These are phyloP conservation scores for Sminthurinus signatus DNA, from an alignment of 1,140 invertebrate species.

Conservation along the genomic window DNA sequence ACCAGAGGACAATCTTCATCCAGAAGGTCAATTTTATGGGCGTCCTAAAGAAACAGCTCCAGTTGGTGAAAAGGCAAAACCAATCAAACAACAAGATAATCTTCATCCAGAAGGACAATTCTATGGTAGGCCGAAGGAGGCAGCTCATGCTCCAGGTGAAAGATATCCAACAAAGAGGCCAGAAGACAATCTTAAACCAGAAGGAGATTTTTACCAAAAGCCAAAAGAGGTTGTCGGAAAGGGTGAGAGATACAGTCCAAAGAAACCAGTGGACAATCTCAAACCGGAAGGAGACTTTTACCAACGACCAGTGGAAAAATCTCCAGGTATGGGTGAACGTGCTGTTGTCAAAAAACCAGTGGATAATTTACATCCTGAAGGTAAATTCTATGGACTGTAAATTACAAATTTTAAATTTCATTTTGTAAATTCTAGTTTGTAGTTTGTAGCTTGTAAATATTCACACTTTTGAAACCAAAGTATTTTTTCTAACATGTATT, in stretches of 20 bases:
- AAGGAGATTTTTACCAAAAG: constrained; percentile 49
- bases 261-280: constrained; percentile 51
- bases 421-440: constrained; percentile 51
- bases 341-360: constrained; percentile 49
- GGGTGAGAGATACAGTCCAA: constrained; percentile 45
- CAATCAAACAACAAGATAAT: constrained; percentile 50
- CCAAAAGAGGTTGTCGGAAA: constrained; percentile 17
- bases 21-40: constrained; percentile 51
- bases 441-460: constrained; percentile 44
- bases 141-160: constrained; percentile 17
- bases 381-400: constrained; percentile 37
- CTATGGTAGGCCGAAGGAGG: constrained; percentile 21
- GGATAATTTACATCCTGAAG: constrained; percentile 49
- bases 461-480: no score
- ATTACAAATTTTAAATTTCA: constrained; percentile 22
- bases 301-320: constrained; percentile 24
- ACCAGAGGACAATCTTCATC: constrained; percentile 56
- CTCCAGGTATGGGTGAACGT: constrained; percentile 45
- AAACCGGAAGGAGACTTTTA: constrained; percentile 16
- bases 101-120: constrained; percentile 41
- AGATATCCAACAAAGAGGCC: constrained; percentile 31
- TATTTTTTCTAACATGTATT: no score
- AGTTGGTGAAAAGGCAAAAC: constrained; percentile 48
- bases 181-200: constrained; percentile 39
- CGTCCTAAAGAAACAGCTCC: constrained; percentile 34